A percentile compares a stretch with the other conserved stretches of the same genome.
phyloP scores from a whole-genome alignment of 2,113 vertebrate species.

The Leucoraja erinaceus region DNA sequence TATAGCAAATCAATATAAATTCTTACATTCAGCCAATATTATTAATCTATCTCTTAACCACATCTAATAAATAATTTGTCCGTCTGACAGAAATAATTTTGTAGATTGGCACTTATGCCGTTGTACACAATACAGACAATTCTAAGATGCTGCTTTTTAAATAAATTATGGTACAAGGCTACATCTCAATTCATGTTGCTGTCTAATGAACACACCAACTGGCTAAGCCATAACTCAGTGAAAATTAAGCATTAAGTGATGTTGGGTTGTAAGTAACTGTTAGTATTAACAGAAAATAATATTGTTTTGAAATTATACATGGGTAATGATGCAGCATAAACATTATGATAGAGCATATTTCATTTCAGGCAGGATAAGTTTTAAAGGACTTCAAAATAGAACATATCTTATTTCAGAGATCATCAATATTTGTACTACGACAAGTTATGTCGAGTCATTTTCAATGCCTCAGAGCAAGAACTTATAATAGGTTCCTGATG shows the following conservation, averaged over 20 bases:
- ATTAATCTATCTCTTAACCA: background rate
- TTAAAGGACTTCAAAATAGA: background rate
- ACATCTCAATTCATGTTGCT: background rate
- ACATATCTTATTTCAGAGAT: background rate
- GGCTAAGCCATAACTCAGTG: background rate
- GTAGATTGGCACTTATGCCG: background rate
- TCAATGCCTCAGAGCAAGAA: background rate
- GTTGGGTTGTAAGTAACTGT: background rate
- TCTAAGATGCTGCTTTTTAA: background rate
- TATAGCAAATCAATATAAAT: background rate
- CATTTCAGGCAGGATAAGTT: background rate
- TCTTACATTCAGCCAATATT: slow-evolving; percentile 5
- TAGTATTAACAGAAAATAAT: background rate
- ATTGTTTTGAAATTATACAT: background rate
- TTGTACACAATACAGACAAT: background rate
- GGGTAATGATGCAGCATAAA: background rate
- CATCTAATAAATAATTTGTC: background rate
- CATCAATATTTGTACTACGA: background rate
- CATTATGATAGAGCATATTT: background rate
- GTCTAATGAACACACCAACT: background rate
- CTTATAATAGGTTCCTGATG: background rate
- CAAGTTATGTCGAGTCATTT: background rate
- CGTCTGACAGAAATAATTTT: background rate
- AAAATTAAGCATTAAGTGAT: background rate
- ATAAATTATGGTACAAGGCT: background rate